Evolutionary conservation across 1,140 invertebrate species (phyloP).

Genomic region (Plodia interpunctella): DNA sequence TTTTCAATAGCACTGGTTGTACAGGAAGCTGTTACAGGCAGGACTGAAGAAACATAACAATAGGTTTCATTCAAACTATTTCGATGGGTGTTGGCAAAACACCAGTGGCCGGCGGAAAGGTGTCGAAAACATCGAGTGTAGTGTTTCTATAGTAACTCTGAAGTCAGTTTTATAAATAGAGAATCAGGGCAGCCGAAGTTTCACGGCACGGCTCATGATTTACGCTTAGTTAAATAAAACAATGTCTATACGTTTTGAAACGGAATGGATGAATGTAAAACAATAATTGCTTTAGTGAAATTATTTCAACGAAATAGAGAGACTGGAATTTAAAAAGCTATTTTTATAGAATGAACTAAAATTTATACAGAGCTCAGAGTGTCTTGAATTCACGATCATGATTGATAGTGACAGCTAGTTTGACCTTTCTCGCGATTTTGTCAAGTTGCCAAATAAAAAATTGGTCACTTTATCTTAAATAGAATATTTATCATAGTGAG

Average conservation of each 20-base stretch:
- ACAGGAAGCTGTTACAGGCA: not conserved
- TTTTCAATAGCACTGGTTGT: not conserved
- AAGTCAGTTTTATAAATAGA: constrained; percentile 64
- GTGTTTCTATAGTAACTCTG: constrained; percentile 30
- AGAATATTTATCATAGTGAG: not conserved
- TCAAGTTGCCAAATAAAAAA: not conserved
- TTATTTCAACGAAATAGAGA: not conserved
- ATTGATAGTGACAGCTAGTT: not conserved
- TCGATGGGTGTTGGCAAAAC: constrained; percentile 29
- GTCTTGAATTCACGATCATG: no score
- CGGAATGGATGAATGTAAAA: not conserved
- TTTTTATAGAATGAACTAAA: no score
- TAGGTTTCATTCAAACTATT: not conserved
- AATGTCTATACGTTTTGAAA: not conserved
- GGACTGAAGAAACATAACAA: not conserved
- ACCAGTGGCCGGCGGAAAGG: constrained; percentile 29
- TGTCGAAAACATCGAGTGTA: constrained; percentile 26
- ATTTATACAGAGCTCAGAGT: not conserved
- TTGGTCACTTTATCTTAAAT: not conserved
- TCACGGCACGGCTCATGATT: constrained; percentile 39
- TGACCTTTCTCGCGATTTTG: constrained; percentile 1
- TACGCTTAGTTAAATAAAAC: constrained; percentile 23
- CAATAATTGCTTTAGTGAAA: not conserved
- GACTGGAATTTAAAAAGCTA: no score
- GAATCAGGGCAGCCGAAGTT: constrained; percentile 39